Base-by-base conservation (phyloP, 2,888 invertebrate genomes). In the Cephus pulcher region DNA sequence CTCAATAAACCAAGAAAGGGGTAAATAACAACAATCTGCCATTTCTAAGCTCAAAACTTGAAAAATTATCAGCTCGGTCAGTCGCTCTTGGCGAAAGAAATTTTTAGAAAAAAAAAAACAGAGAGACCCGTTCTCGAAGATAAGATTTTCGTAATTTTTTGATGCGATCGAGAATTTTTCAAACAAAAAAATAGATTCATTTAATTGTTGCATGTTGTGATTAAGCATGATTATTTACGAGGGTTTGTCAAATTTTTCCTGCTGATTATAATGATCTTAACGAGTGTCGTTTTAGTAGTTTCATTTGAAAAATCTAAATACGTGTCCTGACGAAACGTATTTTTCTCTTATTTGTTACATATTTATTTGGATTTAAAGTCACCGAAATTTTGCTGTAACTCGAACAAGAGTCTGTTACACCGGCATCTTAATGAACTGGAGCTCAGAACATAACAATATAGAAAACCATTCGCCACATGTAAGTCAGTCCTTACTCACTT, bases 351-450 rank as follows among this genome's bases (percentile, higher is more conserved):
- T 91, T 90, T 91, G 91, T 91, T 91, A 88, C 91, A 91, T 91
- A 91, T 91, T 91, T 90, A 89, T 90, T 91, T 89, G 90, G 89
- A 88, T 87, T 88, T 89, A 89, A 91, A 91, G 91, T 90, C 91
- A 89, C 87, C 91, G 90, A 91, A 91, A 91, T 91, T 91, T 91
- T 90, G 91, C 90, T 91, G 91, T 91, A 91, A 91, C 89, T 89
- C 91, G 87, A 91, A 90, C 91, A 91, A 91, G 91, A 91, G 90
- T 90, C 88, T 91, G 90, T 90, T 91, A 90, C 91, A 91, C 84
- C 91, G 91, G 86, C 91, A 91, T 87, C 91, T 91, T 89, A 91
- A 91, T 86, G 90, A 91, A 90, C 90, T 91, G 91, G 91, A 91
- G 91, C 90, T 91, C 90, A 91, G 89, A 91, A 90, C 90, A 88